Evolutionary conservation across 1,140 invertebrate species (phyloP).

Genomic region (Lasioglossum baleicum): DNA sequence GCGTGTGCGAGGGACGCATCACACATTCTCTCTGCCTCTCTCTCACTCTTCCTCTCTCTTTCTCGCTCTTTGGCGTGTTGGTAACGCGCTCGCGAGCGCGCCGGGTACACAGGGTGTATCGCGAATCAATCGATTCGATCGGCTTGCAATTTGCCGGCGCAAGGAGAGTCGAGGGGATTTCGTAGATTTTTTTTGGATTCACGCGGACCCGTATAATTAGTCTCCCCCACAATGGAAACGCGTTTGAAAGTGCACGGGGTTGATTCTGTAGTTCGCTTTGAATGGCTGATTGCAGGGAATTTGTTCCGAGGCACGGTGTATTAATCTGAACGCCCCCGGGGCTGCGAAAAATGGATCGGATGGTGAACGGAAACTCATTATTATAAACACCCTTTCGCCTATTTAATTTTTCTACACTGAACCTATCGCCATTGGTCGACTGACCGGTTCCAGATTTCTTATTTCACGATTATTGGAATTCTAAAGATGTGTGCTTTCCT

Average conservation of each 20-base stretch:
- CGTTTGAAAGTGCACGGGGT: not conserved
- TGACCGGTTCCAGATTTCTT: too few relatives aligned
- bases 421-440: too few relatives aligned
- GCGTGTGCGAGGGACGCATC: not conserved
- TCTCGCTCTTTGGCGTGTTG: too few relatives aligned
- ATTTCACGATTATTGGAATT: too few relatives aligned
- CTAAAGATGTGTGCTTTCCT: too few relatives aligned
- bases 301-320: not conserved
- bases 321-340: not conserved
- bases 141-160: constrained; percentile 27
- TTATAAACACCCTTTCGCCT: too few relatives aligned
- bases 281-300: not conserved
- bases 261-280: not conserved
- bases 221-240: not conserved
- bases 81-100: too few relatives aligned
- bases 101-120: constrained; percentile 12
- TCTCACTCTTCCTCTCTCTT: too few relatives aligned
- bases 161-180: constrained; percentile 25
- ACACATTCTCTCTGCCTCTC: too few relatives aligned
- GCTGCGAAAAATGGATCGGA: not conserved
- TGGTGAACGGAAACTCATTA: too few relatives aligned
- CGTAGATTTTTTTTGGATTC: constrained; percentile 8
- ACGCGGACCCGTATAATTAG: constrained; percentile 13
- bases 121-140: constrained; percentile 39
- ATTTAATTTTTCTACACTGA: too few relatives aligned